Evolutionary conservation across 1,140 invertebrate species (phyloP), one percentile per base, ranked within the genome.

Genomic region (Lethocerus indicus): DNA sequence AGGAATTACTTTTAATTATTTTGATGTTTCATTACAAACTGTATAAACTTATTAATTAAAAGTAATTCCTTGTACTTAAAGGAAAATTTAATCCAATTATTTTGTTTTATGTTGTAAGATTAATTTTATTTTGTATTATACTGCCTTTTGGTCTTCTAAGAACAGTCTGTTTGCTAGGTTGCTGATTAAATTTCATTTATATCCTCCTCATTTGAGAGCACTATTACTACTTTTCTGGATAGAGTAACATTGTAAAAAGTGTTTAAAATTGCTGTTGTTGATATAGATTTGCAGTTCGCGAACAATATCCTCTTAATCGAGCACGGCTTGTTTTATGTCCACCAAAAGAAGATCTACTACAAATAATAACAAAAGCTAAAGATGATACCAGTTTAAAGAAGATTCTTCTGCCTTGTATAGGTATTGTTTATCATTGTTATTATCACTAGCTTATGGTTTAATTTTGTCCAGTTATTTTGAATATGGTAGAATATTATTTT

Each of bases 221-320:
- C 7, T 7, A 9, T 7, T 32, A 32, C n/a, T 32, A 9, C 29
- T 9, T 32, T 32, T n/a, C 29, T n/a, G 7, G 7, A n/a, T 9
- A 9, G n/a, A 9, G 29, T 32, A 32, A n/a, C 29, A 9, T 32
- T 32, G 7, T 7, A 32, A 9, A 9, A 9, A 32, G n/a, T 13
- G 18, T 21, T 39, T 5, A 20, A 1, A 20, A n/a, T 39, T 14
- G 36, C 23, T 5, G 1, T 9, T 14, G 18, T 39, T 7, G 14
- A 20, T 5, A 14, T 42, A 82, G 80, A 57, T 89, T 95, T 76
- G 83, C 84, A 50, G 89, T 96, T 1, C 79, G 76, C 60, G 88
- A 97, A 63, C 88, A 79, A 60, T 96, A 93, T 70, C 88, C 89
- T n/a, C 57, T 80, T 14, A 74, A 83, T 50, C 66, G 77, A 60